Evolutionary conservation across 2,113 vertebrate species (phyloP).

Genomic region (Anolis carolinensis): DNA sequence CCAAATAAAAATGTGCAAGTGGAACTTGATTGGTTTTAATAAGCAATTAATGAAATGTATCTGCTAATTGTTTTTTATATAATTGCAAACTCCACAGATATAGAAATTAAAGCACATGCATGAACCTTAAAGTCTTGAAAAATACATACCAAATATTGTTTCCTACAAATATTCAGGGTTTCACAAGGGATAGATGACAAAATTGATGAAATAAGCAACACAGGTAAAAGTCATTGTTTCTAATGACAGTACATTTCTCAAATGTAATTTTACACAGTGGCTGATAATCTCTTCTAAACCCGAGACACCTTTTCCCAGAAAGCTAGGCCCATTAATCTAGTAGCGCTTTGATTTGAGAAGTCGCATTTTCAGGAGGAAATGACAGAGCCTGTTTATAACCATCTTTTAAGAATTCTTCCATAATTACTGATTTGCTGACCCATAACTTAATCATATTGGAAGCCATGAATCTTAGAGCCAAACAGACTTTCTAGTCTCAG

Average conservation of each 20-base stretch:
- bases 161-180: conserved; percentile 3
- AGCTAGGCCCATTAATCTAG: not conserved
- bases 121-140: not conserved
- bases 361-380: not conserved
- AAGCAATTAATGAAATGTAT: not conserved
- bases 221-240: not conserved
- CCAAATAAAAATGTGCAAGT: not conserved
- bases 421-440: conserved; percentile 18
- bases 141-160: not conserved
- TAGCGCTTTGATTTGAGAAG: not conserved
- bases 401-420: conserved; percentile 14
- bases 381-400: conserved; percentile 5
- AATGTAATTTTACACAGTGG: not conserved
- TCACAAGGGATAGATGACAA: not conserved
- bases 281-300: conserved; percentile 13
- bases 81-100: not conserved
- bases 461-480: conserved; percentile 9
- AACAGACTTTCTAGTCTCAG: not conserved
- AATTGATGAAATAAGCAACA: not conserved
- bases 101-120: not conserved
- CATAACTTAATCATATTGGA: conserved; percentile 14
- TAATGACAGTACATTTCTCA: conserved; percentile 6
- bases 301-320: not conserved
- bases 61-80: not conserved
- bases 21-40: not conserved